Evolutionary conservation across 2,888 invertebrate genomes (phyloP), one percentile per base, ranked within the genome.

Genomic region (Pyrrhosoma nymphula): DNA sequence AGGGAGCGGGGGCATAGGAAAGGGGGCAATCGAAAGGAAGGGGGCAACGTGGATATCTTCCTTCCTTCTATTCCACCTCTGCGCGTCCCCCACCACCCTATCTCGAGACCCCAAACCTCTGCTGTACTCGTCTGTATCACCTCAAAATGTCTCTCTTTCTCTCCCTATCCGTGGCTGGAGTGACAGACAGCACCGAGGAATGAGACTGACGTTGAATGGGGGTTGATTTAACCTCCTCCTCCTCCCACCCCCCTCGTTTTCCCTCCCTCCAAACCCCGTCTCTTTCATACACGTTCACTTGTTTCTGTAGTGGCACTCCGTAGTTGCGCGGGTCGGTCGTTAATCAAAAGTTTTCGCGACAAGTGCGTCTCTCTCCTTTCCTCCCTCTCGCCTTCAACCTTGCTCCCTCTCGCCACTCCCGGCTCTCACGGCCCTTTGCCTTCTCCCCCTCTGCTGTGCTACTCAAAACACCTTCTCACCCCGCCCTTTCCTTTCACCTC

Each of bases 311-410:
- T 82, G 82, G 82, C 90, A 60, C 56, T 90, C 90, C 90, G 35
- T 30, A 56, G 90, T 35, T 26, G 60, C 60, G 90, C 90, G 90
- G 69, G 90, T 90, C 56, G 90, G 60, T 91, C 90, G 90, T 91
- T 91, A 60, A 91, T 91, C 90, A 91, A 91, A 60, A 60, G 90
- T 91, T 90, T 91, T 56, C 35, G 56, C 60, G 90, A 91, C 90
- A 60, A 91, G 55, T 56, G 56, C 90, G 56, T 82, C 82, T 82
- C 16, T 30, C 82, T 82, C 82, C 3, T 26, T 20, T 26, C 89
- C 47, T 89, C 26, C 89, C 12, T 23, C 69, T 69, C 26, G 23
- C 69, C 60, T 20, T 20, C 60, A 60, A 60, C 16, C 39, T 39
- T 56, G 30, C 26, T n/a, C 30, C 90, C 26, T 30, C 56, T 89